Evolutionary conservation across 92 coral and sea anemone species (phyloP).

Genomic region (Muricea muricata): DNA sequence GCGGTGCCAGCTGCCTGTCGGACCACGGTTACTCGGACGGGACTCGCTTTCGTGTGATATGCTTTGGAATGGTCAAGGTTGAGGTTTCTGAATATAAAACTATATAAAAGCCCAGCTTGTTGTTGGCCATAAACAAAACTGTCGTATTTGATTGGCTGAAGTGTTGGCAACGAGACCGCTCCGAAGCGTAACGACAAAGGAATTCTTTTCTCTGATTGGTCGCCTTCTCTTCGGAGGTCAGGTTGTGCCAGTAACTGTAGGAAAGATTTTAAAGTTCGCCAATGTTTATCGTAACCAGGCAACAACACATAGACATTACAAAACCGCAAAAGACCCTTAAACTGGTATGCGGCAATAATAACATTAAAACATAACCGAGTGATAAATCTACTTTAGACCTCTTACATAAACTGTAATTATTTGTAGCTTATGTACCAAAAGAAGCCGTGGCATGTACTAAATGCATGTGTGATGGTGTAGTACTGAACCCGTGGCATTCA

Average conservation of each 20-base stretch:
- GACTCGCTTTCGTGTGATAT: not conserved
- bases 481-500: not conserved
- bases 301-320: conserved; percentile 15
- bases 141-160: conserved; percentile 1
- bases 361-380: not conserved
- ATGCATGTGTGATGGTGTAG: not conserved
- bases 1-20: not conserved
- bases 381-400: not conserved
- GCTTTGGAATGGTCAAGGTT: conserved; percentile 15
- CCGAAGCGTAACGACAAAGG: not conserved
- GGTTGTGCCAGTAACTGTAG: not conserved
- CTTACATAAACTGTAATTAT: not conserved
- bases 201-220: conserved; percentile 25
- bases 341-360: not conserved
- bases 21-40: too few species aligned
- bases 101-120: not conserved
- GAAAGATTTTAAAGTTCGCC: conserved; percentile 10
- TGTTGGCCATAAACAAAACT: conserved; percentile 36
- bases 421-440: not conserved
- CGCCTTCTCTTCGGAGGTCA: conserved; percentile 5
- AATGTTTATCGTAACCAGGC: conserved; percentile 30
- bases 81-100: conserved; percentile 10
- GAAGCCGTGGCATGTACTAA: not conserved
- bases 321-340: conserved; percentile 21
- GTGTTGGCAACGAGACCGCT: conserved; percentile 44